Evolutionary conservation across 1,140 invertebrate genomes (phyloP), one percentile per base, ranked within the genome.

Genomic region (Trypoxylus dichotomus): DNA sequence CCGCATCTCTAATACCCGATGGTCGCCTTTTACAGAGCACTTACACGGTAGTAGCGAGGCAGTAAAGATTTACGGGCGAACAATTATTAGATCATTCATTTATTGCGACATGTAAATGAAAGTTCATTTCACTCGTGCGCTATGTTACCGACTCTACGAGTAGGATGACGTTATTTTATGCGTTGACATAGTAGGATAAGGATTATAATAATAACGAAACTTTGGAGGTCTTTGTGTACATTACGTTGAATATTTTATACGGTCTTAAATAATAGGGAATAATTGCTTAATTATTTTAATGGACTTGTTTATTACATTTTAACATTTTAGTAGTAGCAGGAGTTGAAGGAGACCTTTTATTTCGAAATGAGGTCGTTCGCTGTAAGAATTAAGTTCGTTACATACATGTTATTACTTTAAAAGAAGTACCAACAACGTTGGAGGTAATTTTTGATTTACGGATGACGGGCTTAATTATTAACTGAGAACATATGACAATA

Each of bases 1-100:
- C 47, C 47, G 32, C 21, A 58, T 58, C 47, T n/a, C 15, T 27
- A 68, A 10, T 27, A 27, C 6, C 7, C 3, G 47, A 1, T 29
- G 27, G 21, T 68, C 13, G 60, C 27, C 21, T 68, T 68, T 68
- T 25, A 68, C 32, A 5, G 60, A 27, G 60, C 24, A 68, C 24
- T 29, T 68, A 68, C 27, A 29, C 21, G 19, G 60, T 24, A 68
- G 60, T 29, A 68, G 24, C 60, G 24, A 19, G 47, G 47, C 15
- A 54, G 19, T 68, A 68, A 68, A 68, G 60, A 15, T 68, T 68
- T 68, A 68, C 11, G 27, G 19, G 13, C 24, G 19, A 68, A 68
- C 60, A 68, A 68, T 68, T 68, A 68, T 68, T 68, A 68, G 60
- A 68, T 29, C 60, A 68, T 68, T 68, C 24, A 27, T 27, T 68